Conservation (phyloP, 2,797 vertebrate genomes). For the Sebastolobus alascanus region DNA sequence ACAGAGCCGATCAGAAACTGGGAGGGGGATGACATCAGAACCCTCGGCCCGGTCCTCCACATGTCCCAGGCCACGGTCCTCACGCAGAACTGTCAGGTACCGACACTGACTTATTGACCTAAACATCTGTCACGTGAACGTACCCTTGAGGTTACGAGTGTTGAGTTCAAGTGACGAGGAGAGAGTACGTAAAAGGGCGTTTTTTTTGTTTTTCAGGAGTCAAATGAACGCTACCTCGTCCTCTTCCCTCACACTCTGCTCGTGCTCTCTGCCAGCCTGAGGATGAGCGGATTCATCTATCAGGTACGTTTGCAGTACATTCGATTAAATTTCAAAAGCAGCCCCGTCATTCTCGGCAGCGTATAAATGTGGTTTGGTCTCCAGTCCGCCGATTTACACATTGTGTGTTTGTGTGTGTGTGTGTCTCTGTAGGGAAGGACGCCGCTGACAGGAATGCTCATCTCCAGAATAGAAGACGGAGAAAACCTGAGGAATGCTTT, state of each 20-base stretch:
- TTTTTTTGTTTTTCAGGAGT: conserved; percentile 87
- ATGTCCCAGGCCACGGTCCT: conserved; percentile 94
- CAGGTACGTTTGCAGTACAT: conserved; percentile 83
- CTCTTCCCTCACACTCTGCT: conserved; percentile 95
- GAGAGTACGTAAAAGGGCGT: neutral
- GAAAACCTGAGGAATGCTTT: conserved; percentile 93
- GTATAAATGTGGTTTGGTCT: neutral
- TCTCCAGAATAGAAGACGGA: conserved; percentile 93
- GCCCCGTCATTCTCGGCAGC: neutral
- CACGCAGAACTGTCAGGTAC: conserved; percentile 91
- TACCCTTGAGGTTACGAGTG: neutral
- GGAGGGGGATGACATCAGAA: conserved; percentile 96
- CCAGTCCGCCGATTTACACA: neutral
- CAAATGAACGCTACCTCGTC: conserved; percentile 93
- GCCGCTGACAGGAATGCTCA: conserved; percentile 92
- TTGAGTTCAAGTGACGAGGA: neutral
- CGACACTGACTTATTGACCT: neutral
- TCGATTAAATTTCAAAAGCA: neutral
- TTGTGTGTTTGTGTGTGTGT: conserved; percentile 5
- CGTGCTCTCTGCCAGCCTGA: conserved; percentile 93
- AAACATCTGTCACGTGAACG: neutral
- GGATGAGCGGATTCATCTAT: conserved; percentile 99
- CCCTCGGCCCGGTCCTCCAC: conserved; percentile 91
- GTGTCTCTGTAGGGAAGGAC: conserved; percentile 87
- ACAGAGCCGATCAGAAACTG: conserved; percentile 95